Evolutionary conservation across 2,113 vertebrate genomes (phyloP).

Genomic region (Notarius lentiginosus): DNA sequence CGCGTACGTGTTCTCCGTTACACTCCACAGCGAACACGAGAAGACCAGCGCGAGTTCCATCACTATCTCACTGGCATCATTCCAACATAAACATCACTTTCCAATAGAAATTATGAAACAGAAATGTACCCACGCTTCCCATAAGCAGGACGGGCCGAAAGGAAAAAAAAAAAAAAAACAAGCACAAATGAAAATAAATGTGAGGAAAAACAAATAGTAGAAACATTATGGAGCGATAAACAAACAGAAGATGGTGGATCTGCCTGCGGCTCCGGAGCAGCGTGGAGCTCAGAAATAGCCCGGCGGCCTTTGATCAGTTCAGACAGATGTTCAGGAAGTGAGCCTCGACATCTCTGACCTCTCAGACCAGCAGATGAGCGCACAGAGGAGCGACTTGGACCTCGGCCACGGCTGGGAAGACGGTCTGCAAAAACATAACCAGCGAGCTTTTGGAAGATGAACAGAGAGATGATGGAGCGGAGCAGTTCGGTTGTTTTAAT

Average conservation of each 20-base stretch:
- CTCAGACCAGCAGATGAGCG: slow-evolving; percentile 57
- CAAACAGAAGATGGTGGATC: slow-evolving; percentile 62
- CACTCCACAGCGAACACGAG: neutral
- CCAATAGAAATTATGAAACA: slow-evolving; percentile 39
- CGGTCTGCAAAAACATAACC: neutral
- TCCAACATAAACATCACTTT: slow-evolving; percentile 22
- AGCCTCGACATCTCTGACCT: slow-evolving; percentile 57
- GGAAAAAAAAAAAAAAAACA: slow-evolving; percentile 55
- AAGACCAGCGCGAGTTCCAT: neutral
- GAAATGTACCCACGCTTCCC: slow-evolving; percentile 73
- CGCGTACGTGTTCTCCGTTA: neutral
- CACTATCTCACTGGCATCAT: neutral
- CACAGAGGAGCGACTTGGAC: slow-evolving; percentile 23
- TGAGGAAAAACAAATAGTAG: slow-evolving; percentile 59
- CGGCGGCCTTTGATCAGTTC: slow-evolving; percentile 63
- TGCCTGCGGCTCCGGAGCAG: slow-evolving; percentile 63
- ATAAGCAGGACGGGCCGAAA: slow-evolving; percentile 68
- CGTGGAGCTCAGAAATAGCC: slow-evolving; percentile 66
- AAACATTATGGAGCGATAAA: slow-evolving; percentile 65
- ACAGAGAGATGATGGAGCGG: neutral
- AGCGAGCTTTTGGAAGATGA: neutral
- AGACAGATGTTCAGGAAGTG: slow-evolving; percentile 76
- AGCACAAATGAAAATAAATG: slow-evolving; percentile 60
- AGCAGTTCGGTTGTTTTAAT: neutral
- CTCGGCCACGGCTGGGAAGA: slow-evolving; percentile 37